These are phyloP conservation scores for Ecliptopera silaceata DNA, from an alignment of 2,888 invertebrate species.

Conservation along the genomic window DNA sequence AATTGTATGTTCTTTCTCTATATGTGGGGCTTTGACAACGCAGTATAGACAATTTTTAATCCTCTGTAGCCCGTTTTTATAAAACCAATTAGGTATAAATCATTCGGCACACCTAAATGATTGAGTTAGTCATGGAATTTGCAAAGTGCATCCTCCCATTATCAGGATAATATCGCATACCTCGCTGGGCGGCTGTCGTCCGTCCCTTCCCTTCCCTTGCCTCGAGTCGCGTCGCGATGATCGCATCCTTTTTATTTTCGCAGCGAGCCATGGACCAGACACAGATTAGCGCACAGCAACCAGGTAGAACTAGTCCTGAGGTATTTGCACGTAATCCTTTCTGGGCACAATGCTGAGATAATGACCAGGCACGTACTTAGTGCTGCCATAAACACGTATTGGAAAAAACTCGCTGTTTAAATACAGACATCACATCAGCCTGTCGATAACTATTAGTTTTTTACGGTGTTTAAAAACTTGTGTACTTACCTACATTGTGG, in stretches of 20 bases:
- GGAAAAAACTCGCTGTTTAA: slow-evolving; percentile 9
- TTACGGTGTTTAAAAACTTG: slow-evolving; percentile 17
- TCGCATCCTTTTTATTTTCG: slow-evolving; percentile 13
- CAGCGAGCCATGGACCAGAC: neutral
- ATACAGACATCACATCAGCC: slow-evolving; percentile 19
- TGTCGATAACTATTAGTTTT: slow-evolving; percentile 14
- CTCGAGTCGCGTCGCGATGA: slow-evolving; percentile 1
- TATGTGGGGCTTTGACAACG: slow-evolving; percentile 38
- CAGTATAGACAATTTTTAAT: neutral
- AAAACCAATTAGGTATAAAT: too few relatives aligned
- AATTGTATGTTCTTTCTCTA: too few relatives aligned
- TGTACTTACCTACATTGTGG: too few relatives aligned
- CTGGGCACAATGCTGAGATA: slow-evolving; percentile 17
- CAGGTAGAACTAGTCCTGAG: slow-evolving; percentile 4
- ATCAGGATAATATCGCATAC: neutral
- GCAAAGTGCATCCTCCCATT: neutral
- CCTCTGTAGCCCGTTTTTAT: too few relatives aligned
- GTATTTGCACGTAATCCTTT: slow-evolving; percentile 12
- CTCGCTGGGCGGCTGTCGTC: neutral
- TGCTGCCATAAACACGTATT: neutral
- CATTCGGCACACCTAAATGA: too few relatives aligned
- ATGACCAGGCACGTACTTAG: slow-evolving; percentile 13
- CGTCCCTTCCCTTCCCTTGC: neutral
- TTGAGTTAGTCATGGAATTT: neutral
- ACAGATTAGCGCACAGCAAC: slow-evolving; percentile 3